These are phyloP conservation scores for Cettia cetti DNA, from an alignment of 2,113 vertebrate genomes.

Conservation along the genomic window DNA sequence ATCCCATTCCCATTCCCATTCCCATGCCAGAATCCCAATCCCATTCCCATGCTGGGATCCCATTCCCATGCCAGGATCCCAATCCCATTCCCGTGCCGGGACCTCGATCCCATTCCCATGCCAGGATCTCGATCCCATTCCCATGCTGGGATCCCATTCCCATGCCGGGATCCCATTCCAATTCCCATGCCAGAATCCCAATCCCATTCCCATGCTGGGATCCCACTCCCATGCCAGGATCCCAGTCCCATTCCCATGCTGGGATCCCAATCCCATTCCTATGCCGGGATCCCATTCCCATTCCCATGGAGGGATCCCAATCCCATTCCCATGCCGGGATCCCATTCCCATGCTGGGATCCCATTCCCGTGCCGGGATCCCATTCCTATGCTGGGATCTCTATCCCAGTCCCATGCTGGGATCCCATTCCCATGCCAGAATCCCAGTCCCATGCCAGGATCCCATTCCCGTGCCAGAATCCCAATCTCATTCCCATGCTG, in stretches of 20 bases:
- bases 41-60: too few species aligned
- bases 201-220: background rate
- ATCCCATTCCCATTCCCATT: too few species aligned
- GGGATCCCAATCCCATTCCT: background rate
- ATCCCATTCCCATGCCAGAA: fast-evolving
- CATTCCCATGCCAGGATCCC: too few species aligned
- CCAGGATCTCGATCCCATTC: too few species aligned
- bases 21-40: too few species aligned
- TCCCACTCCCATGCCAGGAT: too few species aligned
- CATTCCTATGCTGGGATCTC: background rate
- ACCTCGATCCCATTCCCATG: too few species aligned
- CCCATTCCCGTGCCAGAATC: too few species aligned
- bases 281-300: fast-evolving
- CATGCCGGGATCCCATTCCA: fast-evolving
- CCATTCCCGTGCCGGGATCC: background rate
- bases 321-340: fast-evolving
- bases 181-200: fast-evolving
- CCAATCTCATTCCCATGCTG: fast-evolving
- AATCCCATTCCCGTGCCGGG: too few species aligned
- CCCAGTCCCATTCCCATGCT: too few species aligned
- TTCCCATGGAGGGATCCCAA: too few species aligned
- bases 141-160: background rate
- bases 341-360: background rate
- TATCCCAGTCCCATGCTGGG: fast-evolving
- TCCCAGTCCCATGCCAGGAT: fast-evolving